A percentile compares a stretch with the other conserved stretches of the same genome.
These are phyloP conservation scores for Oxystoma pomonae DNA, from an alignment of 2,888 invertebrate species.

Conservation along the genomic window DNA sequence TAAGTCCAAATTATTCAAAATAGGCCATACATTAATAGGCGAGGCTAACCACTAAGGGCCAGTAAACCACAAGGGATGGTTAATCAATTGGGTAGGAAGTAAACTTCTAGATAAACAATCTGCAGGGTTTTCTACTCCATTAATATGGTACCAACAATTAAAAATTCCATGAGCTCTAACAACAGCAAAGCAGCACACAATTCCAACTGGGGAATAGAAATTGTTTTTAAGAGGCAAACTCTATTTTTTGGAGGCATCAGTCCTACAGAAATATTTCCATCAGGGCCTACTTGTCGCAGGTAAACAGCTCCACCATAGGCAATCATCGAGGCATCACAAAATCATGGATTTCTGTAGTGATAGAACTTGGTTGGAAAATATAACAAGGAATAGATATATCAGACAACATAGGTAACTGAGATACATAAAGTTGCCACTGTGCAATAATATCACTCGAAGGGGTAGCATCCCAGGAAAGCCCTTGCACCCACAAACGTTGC, in stretches of 20 bases:
- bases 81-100: neutral
- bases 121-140: neutral
- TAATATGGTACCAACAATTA: neutral
- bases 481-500: neutral
- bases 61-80: neutral
- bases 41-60: neutral
- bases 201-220: neutral
- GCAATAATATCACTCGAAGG: neutral
- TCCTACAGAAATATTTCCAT: neutral
- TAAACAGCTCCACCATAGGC: neutral
- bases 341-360: neutral
- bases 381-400: neutral
- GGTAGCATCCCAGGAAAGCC: neutral
- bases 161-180: neutral
- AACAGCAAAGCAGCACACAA: slow-evolving; percentile 3
- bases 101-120: slow-evolving; percentile 2
- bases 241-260: neutral
- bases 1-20: neutral
- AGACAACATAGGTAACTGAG: neutral
- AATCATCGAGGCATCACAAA: neutral
- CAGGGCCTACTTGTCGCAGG: neutral
- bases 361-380: too few species aligned
- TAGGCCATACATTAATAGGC: neutral
- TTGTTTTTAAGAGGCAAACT: neutral
- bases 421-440: neutral